phyloP scores from a whole-genome alignment of 2,888 invertebrate species.

The Thecophora atra region DNA sequence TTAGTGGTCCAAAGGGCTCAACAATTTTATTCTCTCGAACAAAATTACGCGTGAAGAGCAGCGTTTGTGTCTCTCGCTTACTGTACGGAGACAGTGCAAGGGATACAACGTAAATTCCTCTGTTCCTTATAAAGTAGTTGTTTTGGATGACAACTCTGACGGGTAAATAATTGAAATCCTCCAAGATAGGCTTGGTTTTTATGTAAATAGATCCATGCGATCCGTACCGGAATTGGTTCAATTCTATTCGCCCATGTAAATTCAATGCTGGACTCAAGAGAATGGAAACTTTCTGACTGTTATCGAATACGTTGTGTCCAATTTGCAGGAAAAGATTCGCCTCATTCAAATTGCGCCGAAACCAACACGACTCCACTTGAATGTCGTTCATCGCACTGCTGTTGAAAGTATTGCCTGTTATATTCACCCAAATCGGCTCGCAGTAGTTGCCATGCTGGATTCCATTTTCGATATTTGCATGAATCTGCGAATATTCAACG shows the following conservation, averaged over 20 bases:
- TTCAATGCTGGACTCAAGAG: conserved; percentile 86
- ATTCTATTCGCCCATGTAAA: conserved; percentile 80
- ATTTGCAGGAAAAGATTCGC: conserved; percentile 75
- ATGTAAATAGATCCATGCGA: conserved; percentile 84
- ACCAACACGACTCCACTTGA: conserved; percentile 86
- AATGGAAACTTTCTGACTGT: conserved; percentile 78
- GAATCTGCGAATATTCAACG: conserved; percentile 86
- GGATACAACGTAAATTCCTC: conserved; percentile 87
- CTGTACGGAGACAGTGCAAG: conserved; percentile 89
- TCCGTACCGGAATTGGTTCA: conserved; percentile 88
- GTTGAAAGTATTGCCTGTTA: conserved; percentile 91
- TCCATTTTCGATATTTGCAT: conserved; percentile 87
- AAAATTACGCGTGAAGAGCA: conserved; percentile 88
- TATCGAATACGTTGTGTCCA: conserved; percentile 85
- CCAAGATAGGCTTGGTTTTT: conserved; percentile 75
- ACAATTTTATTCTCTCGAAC: conserved; percentile 84
- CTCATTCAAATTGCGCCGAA: conserved; percentile 63
- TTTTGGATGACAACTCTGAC: conserved; percentile 79
- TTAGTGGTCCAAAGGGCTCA: conserved; percentile 80
- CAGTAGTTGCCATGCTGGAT: conserved; percentile 94
- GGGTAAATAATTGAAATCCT: conserved; percentile 82
- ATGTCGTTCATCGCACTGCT: conserved; percentile 81
- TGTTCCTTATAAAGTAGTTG: conserved; percentile 90
- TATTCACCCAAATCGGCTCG: conserved; percentile 83
- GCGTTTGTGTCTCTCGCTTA: conserved; percentile 79